phyloP scores from a whole-genome alignment of 92 coral and sea anemone species.

The Epizoanthus stellaris region DNA sequence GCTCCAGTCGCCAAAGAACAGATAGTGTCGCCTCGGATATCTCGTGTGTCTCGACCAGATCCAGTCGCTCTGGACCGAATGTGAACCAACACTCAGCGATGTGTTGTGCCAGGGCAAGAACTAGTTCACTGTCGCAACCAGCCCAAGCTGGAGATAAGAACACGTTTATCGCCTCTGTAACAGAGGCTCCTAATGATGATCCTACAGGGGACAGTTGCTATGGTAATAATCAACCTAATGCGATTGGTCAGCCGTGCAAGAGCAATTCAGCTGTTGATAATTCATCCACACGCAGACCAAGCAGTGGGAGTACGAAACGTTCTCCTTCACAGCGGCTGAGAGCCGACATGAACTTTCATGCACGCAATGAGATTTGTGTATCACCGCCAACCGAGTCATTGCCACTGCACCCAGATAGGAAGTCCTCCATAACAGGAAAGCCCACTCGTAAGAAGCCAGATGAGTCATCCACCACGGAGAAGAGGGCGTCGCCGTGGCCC shows the following conservation, averaged over 20 bases:
- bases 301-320: not conserved
- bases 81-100: not conserved
- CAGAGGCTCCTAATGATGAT: not conserved
- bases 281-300: not conserved
- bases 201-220: not conserved
- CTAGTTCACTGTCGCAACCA: not conserved
- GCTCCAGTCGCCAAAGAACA: slow-evolving; percentile 35
- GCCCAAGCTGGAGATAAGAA: not conserved
- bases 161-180: too few species aligned
- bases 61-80: not conserved
- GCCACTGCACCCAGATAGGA: not conserved
- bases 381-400: not conserved
- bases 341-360: not conserved
- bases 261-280: not conserved
- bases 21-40: slow-evolving; percentile 62
- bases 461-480: not conserved
- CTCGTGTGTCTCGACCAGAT: slow-evolving; percentile 25
- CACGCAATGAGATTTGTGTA: not conserved
- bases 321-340: not conserved
- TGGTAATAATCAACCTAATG: not conserved
- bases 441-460: not conserved
- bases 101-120: not conserved
- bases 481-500: not conserved
- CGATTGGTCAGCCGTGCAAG: not conserved
- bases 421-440: not conserved